Conservation (phyloP, 2,797 vertebrate species). For the Phataginus tetradactyla region DNA sequence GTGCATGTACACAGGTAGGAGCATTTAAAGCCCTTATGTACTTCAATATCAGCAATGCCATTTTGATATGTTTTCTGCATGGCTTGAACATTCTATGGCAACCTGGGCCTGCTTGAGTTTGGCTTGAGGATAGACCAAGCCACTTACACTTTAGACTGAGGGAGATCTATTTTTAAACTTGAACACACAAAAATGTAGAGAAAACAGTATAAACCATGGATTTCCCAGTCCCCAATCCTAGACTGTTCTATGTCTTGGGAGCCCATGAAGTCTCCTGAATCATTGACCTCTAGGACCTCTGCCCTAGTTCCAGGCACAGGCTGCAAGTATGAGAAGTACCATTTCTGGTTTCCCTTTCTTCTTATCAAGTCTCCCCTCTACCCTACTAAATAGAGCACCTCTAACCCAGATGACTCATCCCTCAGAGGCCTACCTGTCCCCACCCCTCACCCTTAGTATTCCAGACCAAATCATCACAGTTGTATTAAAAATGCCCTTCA, state of each 20-base stretch:
- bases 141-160: neutral
- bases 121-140: neutral
- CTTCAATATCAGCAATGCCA: neutral
- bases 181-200: neutral
- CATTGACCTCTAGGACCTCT: neutral
- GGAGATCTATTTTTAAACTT: neutral
- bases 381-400: neutral
- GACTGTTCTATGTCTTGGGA: neutral
- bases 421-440: neutral
- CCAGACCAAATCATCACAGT: neutral
- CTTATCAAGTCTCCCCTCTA: neutral
- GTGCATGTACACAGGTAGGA: neutral
- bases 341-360: neutral
- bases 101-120: neutral
- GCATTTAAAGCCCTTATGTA: neutral
- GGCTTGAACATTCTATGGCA: neutral
- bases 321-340: neutral
- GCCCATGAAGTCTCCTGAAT: neutral
- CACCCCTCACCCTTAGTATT: neutral
- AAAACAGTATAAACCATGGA: neutral
- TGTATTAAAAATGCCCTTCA: neutral
- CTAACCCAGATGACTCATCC: neutral
- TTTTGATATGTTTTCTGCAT: neutral
- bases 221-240: neutral
- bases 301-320: neutral